Base-by-base conservation (phyloP, 2,113 vertebrate species). In the Prochilodus magdalenae region DNA sequence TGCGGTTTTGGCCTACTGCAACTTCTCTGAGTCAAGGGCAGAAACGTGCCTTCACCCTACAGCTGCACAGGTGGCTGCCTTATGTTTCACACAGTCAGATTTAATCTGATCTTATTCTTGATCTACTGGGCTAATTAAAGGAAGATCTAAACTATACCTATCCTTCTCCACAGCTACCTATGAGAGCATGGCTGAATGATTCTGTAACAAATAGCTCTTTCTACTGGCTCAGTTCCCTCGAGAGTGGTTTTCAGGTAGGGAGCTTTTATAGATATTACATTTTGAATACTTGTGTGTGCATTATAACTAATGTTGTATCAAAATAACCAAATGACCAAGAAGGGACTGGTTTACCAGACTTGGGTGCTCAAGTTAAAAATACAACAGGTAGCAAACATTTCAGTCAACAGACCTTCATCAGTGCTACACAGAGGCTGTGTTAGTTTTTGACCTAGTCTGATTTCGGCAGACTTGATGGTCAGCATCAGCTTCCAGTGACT, bases 31-130 rank as follows among this genome's bases (percentile, higher is more conserved):
- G 29, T 44, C 93, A 0, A 92, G 92, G 4, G 93, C 91, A 1
- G 93, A 96, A 85, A 97, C 96, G 71, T 98, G 96, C 90, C 91
- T 98, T 20, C 84, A 94, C 84, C 86, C 95, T 75, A 87, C 87
- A 81, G 55, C 89, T 67, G 77, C 92, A 62, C 95, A 96, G 93
- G 96, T 97, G 93, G 0, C 66, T 75, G 62, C 63, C 84, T 59
- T 29, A 49, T 5, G 27, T 20, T 70, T 83, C 27, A 18, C 26
- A 62, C 82, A 26, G 3, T 8, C 0, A 57, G 24, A 63, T 60
- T 11, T 53, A 53, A 73, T 20, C 44, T 55, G 1, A 57, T 62
- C 5, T 75, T 59, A 14, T 60, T 71, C 33, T 15, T 75, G 51
- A 36, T 55, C 30, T 55, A 47, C 67, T 53, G 20, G 0, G 33